Conservation (phyloP, 2,113 vertebrate species). For the Salvator merianae region DNA sequence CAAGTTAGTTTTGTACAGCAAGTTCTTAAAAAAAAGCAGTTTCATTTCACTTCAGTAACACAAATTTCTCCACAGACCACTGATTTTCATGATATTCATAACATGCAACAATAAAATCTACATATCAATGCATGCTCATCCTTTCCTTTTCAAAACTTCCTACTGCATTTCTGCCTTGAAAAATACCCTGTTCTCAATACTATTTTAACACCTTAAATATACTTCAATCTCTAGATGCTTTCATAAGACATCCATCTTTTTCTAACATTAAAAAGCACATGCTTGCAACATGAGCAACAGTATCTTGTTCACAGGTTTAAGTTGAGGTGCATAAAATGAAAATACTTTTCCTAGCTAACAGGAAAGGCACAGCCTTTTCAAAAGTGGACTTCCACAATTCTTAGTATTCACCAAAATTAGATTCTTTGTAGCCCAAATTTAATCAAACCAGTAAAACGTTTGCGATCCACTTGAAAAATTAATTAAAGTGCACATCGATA, state of each 20-base stretch:
- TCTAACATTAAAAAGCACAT: conserved; percentile 7
- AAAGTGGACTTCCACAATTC: not conserved
- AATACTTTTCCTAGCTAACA: not conserved
- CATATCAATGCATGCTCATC: conserved; percentile 50
- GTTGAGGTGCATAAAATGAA: not conserved
- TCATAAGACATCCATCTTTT: not conserved
- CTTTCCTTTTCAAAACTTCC: conserved; percentile 20
- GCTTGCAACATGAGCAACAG: conserved; percentile 33
- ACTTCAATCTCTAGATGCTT: not conserved
- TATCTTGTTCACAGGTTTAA: not conserved
- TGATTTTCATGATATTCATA: conserved; percentile 71
- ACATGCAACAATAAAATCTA: conserved; percentile 62
- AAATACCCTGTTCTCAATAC: conserved; percentile 27
- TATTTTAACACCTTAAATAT: conserved; percentile 26
- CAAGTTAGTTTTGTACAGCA: conserved; percentile 69
- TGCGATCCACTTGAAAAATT: not conserved
- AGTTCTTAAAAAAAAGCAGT: conserved; percentile 76
- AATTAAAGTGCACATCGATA: not conserved
- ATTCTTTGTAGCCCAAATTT: not conserved
- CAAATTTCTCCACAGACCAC: conserved; percentile 78
- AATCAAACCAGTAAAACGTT: not conserved
- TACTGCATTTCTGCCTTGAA: conserved; percentile 23
- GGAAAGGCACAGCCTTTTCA: not conserved
- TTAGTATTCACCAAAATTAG: too few species aligned
- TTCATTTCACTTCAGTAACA: conserved; percentile 75